Conservation (phyloP, 2,113 vertebrate species). For the Mesitornis unicolor region DNA sequence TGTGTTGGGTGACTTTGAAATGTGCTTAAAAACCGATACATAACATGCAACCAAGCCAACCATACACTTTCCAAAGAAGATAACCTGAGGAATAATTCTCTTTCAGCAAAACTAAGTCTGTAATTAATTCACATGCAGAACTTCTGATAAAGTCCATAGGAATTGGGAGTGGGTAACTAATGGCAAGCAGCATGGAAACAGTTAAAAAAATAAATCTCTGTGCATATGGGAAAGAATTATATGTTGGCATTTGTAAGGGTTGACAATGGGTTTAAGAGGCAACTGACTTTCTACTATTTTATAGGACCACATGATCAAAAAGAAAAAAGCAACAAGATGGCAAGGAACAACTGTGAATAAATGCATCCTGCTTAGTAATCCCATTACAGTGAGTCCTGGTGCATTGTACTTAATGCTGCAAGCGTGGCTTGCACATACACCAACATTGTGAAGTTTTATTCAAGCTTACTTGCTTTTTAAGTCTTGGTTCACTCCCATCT, state of each 20-base stretch:
- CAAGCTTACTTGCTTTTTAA: not conserved
- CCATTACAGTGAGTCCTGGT: not conserved
- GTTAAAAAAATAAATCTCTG: not conserved
- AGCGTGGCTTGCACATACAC: not conserved
- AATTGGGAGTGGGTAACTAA: not conserved
- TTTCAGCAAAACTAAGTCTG: constrained; percentile 16
- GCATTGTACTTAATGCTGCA: not conserved
- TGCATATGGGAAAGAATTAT: not conserved
- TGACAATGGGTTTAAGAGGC: not conserved
- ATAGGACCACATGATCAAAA: not conserved
- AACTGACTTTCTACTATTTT: not conserved
- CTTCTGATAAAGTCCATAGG: not conserved
- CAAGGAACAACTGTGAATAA: not conserved
- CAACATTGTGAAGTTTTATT: not conserved
- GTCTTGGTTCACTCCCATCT: not conserved
- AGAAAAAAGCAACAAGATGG: not conserved
- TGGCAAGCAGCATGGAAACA: not conserved
- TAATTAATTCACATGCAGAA: constrained; percentile 8
- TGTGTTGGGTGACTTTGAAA: constrained; percentile 17
- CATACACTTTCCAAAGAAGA: not conserved
- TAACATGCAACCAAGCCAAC: constrained; percentile 26
- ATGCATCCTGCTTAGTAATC: not conserved
- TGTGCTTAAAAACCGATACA: not conserved
- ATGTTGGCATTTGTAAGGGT: not conserved
- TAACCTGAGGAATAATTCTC: constrained; percentile 29